Base-by-base conservation (phyloP, 2,888 invertebrate species). In the Malacosoma neustria region DNA sequence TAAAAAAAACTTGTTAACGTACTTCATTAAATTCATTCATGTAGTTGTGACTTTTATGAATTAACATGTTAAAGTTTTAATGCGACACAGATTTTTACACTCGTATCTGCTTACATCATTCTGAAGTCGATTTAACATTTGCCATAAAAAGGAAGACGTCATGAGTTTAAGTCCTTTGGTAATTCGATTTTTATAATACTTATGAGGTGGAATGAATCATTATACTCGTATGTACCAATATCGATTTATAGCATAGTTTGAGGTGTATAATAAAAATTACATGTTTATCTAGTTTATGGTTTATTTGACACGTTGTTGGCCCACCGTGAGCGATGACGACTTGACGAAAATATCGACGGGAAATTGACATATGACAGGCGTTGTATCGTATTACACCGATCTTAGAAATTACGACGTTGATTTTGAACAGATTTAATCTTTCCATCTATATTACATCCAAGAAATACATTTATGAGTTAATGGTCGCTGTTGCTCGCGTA, bases 271-370 rank as follows among this genome's bases (percentile, higher is more conserved):
- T 38, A 45, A 52, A 56, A 61, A 46, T 52, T 58, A 52, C 45
- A 45, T 40, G 34, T 42, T 41, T 46, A 48, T 46, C 50, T 50
- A 44, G 56, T 65, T 71, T 63, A 70, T 70, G 62, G 64, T 69
- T 67, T 69, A 66, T 71, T 71, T 68, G 69, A 70, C 65, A 58
- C 57, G 59, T 66, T 60, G 56, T 51, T 50, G 54, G 61, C 55
- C 53, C 48, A 51, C 44, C 42, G 39, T 52, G 48, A 49, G 48
- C 50, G 47, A 45, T 57, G 59, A 61, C 63, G 61, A 64, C 57
- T 72, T 77, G 70, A 70, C 70, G 66, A 75, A 80, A 80, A 79
- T 77, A 76, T 79, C 70, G 73, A 72, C 67, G 68, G 54, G 61
- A 54, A 45, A 56, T 62, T 74, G 72, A 69, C 72, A 72, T 59